Evolutionary conservation across 1,140 invertebrate genomes (phyloP).

Genomic region (Bombus pyrosoma): DNA sequence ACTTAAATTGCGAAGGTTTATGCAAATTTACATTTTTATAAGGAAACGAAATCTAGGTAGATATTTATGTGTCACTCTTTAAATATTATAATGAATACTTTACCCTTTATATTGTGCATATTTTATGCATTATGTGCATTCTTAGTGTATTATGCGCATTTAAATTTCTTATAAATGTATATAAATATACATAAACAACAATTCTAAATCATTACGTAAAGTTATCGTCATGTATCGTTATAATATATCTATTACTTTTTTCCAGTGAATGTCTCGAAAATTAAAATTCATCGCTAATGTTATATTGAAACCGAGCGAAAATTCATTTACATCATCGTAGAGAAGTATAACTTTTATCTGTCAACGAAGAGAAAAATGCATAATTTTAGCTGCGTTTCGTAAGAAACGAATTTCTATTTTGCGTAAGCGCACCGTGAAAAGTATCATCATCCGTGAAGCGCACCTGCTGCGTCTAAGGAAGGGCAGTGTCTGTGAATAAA

Average conservation of each 20-base stretch:
- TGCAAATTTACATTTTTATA: not conserved
- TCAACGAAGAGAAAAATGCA: not conserved
- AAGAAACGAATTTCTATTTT: conserved; percentile 39
- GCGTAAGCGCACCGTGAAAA: conserved; percentile 30
- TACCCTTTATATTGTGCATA: not conserved
- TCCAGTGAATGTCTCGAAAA: not conserved
- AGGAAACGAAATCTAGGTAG: not conserved
- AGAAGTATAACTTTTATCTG: not conserved
- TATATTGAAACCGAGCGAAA: not conserved
- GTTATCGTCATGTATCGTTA: not conserved
- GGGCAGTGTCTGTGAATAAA: conserved; percentile 36
- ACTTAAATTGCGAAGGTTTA: not conserved
- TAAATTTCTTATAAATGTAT: not conserved
- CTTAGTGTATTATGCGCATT: not conserved
- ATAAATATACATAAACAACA: not conserved
- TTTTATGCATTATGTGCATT: not conserved
- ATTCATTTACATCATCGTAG: not conserved
- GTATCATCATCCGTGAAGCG: conserved; percentile 34
- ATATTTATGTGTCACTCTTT: not conserved
- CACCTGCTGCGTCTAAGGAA: conserved; percentile 29
- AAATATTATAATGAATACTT: not conserved
- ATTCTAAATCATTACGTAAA: not conserved
- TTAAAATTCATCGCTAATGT: not conserved
- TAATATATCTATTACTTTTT: not conserved
- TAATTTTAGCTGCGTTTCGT: conserved; percentile 1